A percentile compares a stretch with the other conserved stretches of the same genome.
Evolutionary conservation across 2,797 vertebrate species (phyloP).

Genomic region (Sebastes reedi): DNA sequence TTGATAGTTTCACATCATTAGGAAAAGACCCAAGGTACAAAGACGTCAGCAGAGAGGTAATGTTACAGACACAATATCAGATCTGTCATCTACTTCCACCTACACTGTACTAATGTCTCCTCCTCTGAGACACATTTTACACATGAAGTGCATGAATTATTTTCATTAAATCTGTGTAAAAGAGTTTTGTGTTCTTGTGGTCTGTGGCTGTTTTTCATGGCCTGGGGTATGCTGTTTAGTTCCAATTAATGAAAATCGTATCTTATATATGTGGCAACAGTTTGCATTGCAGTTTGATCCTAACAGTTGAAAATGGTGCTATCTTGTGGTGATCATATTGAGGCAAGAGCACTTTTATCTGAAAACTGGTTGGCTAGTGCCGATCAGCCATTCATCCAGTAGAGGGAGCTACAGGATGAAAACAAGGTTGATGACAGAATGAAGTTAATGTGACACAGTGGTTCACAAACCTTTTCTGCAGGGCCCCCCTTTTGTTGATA

Average conservation of each 20-base stretch:
- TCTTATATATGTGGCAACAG: neutral
- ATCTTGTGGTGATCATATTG: neutral
- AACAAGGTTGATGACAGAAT: neutral
- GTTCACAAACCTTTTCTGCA: too few species aligned
- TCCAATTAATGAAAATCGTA: neutral
- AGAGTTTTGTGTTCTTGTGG: neutral
- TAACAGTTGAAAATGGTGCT: conserved; percentile 7
- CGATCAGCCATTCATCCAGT: neutral
- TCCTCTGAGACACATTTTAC: neutral
- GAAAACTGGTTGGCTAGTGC: neutral
- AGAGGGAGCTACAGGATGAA: conserved; percentile 13
- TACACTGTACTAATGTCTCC: too few species aligned
- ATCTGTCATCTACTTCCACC: neutral
- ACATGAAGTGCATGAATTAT: neutral
- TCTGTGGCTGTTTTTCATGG: neutral
- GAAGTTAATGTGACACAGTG: neutral
- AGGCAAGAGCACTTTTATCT: neutral
- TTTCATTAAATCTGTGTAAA: neutral
- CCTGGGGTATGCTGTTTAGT: neutral
- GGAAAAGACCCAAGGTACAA: neutral
- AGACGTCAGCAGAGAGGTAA: neutral
- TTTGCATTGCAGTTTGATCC: neutral
- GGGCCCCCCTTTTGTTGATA: too few species aligned
- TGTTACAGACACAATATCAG: neutral
- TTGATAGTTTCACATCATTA: neutral